Base-by-base conservation (phyloP, 2,113 vertebrate species). In the Andinoacara biseriatus region DNA sequence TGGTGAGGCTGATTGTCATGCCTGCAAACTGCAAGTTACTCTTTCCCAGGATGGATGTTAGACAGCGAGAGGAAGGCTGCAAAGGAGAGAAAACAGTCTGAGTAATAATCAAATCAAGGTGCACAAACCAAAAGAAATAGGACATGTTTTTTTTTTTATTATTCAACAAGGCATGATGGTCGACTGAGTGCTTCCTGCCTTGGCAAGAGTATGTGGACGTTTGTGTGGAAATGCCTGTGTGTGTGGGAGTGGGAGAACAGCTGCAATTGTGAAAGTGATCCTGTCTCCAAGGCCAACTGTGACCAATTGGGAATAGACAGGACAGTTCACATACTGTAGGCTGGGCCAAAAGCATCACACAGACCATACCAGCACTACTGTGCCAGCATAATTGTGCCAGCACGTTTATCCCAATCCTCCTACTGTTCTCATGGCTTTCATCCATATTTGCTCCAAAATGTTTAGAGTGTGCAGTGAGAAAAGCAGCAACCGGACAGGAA, bases 11-110 rank as follows among this genome's bases (percentile, higher is more conserved):
- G 96, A 99, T 99, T 79, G 97, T 97, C 98, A 99, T 98, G 22
- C 97, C 98, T 0, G 98, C 98, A 56, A 99, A 99, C 94, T 99
- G 99, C 88, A 99, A 96, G 95, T 99, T 99, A 90, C 97, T 98
- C 90, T 98, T 99, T 80, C 98, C 98, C 89, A 99, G 94, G 91
- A 99, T 98, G 82, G 98, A 97, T 58, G 96, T 96, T 54, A 99
- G 94, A 6, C 97, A 96, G 46, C 98, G 98, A 78, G 97, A 93
- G 4, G 97, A 95, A 63, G 98, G 97, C 98, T 99, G 84, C 1
- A 31, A 62, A 86, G 14, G 6, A 76, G 58, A 82, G 26, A 22
- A 20, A 81, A n/a, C 18, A 26, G 35, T 56, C n/a, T 46, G 17
- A 59, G 46, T 52, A 10, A 65, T 14, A 67, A 74, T 59, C 20